These are phyloP conservation scores for Leptinotarsa undecemlineata DNA, from an alignment of 1,140 invertebrate species.

Conservation along the genomic window DNA sequence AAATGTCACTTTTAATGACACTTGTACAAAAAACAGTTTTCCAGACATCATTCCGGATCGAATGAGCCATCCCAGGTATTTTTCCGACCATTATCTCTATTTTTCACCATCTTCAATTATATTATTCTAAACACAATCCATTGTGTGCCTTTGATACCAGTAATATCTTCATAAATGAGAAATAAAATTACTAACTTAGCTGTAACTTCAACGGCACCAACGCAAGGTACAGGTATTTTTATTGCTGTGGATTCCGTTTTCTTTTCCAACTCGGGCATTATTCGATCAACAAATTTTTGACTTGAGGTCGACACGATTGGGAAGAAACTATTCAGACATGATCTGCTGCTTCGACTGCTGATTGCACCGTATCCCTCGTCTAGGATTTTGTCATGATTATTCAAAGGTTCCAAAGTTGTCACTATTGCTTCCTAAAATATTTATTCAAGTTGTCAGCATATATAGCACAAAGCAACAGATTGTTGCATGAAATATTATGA, in stretches of 20 bases:
- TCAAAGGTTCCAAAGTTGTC: constrained; percentile 27
- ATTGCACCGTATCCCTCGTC: constrained; percentile 90
- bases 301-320: constrained; percentile 91
- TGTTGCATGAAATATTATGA: too few species aligned
- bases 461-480: too few species aligned
- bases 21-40: too few species aligned
- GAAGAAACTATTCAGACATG: constrained; percentile 95
- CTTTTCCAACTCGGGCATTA: constrained; percentile 91
- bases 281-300: constrained; percentile 96
- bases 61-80: too few species aligned
- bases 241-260: constrained; percentile 93
- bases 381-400: constrained; percentile 29
- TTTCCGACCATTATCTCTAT: too few species aligned
- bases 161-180: background rate
- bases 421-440: constrained; percentile 30
- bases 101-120: too few species aligned
- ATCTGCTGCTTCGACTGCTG: constrained; percentile 94
- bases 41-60: too few species aligned
- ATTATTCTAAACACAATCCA: too few species aligned
- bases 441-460: too few species aligned
- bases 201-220: constrained; percentile 97
- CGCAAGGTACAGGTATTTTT: constrained; percentile 85
- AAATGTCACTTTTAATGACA: too few species aligned
- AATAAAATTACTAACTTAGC: constrained; percentile 52
- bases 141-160: too few species aligned